Evolutionary conservation across 2,113 vertebrate genomes (phyloP).

Genomic region (Climacteris rufus): DNA sequence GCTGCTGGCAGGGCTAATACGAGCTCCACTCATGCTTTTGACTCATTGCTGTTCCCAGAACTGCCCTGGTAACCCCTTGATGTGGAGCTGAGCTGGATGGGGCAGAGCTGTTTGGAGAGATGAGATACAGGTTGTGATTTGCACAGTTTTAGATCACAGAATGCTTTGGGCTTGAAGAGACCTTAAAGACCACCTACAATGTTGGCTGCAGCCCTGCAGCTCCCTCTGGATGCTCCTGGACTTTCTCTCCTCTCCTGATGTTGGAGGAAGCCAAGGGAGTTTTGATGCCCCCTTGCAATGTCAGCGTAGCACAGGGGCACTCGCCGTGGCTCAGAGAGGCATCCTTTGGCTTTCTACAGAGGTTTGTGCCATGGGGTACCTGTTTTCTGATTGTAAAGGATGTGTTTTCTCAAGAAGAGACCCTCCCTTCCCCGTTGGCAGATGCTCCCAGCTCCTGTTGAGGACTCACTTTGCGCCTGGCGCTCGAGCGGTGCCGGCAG

Average conservation of each 20-base stretch:
- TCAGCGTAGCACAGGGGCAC: fast-evolving
- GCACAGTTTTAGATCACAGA: neutral
- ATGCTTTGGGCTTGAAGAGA: neutral
- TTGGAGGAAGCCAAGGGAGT: neutral
- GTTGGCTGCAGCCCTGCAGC: neutral
- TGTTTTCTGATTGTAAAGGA: fast-evolving
- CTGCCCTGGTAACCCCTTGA: neutral
- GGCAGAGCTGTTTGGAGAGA: neutral
- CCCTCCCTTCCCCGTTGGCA: neutral
- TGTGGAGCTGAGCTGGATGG: neutral
- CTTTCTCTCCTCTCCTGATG: neutral
- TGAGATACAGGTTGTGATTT: neutral
- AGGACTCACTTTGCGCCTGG: neutral
- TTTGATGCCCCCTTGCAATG: fast-evolving
- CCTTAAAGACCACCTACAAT: neutral
- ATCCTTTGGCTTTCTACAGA: neutral
- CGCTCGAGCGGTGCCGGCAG: neutral
- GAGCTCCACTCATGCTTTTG: neutral
- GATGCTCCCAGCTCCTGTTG: neutral
- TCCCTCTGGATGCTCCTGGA: neutral
- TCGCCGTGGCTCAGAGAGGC: fast-evolving
- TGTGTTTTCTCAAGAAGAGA: neutral
- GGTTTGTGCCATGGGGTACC: neutral
- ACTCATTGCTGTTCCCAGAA: neutral
- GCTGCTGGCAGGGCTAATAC: neutral